Conservation (phyloP, 2,888 invertebrate species). For the Oegoconia quadripuncta region DNA sequence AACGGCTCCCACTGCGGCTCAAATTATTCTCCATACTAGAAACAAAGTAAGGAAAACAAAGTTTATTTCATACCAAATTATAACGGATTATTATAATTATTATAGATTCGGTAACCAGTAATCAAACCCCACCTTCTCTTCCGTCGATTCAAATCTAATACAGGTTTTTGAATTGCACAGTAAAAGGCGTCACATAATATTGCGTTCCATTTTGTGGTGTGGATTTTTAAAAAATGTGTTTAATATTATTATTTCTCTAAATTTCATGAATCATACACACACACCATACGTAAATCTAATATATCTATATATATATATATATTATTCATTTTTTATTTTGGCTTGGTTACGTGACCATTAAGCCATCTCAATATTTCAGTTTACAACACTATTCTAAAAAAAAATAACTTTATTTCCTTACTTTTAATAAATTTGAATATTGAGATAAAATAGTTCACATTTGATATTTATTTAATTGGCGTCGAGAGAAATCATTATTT, state of each 20-base stretch:
- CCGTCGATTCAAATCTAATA: slow-evolving; percentile 30
- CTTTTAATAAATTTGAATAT: no score
- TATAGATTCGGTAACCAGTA: slow-evolving; percentile 42
- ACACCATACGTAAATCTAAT: no score
- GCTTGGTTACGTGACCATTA: no score
- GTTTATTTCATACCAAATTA: slow-evolving; percentile 38
- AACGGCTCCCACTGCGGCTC: slow-evolving; percentile 80
- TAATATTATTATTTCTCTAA: slow-evolving; percentile 18
- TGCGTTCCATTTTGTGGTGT: slow-evolving; percentile 38
- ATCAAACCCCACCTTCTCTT: slow-evolving; percentile 56
- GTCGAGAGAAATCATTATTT: no score
- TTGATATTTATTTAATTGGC: no score
- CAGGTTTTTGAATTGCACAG: slow-evolving; percentile 26
- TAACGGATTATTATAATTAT: slow-evolving; percentile 66
- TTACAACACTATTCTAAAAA: no score
- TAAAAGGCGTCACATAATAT: slow-evolving; percentile 42
- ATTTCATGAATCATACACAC: slow-evolving; percentile 60
- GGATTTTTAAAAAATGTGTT: slow-evolving; percentile 28
- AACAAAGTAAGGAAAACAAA: slow-evolving; percentile 27
- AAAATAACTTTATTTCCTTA: no score
- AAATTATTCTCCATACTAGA: slow-evolving; percentile 73
- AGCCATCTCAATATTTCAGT: no score
- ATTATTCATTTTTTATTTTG: no score
- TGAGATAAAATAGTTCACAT: no score
- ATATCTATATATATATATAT: no score